Base-by-base conservation (phyloP, 2,113 vertebrate species). In the Glaucidium brasilianum region DNA sequence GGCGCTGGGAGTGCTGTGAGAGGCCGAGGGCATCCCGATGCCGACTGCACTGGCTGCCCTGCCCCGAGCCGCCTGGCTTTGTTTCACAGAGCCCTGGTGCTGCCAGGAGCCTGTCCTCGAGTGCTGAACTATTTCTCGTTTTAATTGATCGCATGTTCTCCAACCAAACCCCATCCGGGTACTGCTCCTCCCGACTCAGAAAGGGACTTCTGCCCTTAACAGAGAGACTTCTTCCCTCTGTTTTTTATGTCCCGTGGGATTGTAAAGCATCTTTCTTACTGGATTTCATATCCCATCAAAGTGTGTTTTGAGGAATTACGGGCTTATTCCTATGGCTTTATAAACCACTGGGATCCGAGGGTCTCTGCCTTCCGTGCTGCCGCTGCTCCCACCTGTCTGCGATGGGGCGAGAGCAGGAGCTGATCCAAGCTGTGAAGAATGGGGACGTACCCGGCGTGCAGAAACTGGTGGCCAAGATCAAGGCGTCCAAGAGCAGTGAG, bases 341-440 rank as follows among this genome's bases (percentile, higher is more conserved):
- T 98, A 95, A 97, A 84, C 59, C 10, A 1, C 37, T 3, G 21
- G 71, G 71, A 74, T 87, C 92, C 2, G 26, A 91, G 94, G 84
- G 87, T 92, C 50, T 80, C 85, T 87, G 60, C 81, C 77, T 94
- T 94, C 50, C 9, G 1, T 7, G 0, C 62, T 3, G 2, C 79
- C 0, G 0, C 85, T 1, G 34, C 59, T 83, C 85, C 80, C 90
- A 94, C 91, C 75, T 84, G 77, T 63, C 96, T 88, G 94, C 80
- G 6, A 98, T 98, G 98, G 98, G 98, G 78, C 97, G 98, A 16
- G 98, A 98, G 77, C 98, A 98, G 94, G 98, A 98, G 81, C 97
- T 98, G 80, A 98, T 98, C 90, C 97, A 98, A 15, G 98, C 98
- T 0, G 98, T 98, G 96, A 98, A 98, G 97, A 98, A 98, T 0